A percentile compares a stretch with the other conserved stretches of the same genome.
Conservation (phyloP, 2,797 vertebrate species). For the Furcifer pardalis region DNA sequence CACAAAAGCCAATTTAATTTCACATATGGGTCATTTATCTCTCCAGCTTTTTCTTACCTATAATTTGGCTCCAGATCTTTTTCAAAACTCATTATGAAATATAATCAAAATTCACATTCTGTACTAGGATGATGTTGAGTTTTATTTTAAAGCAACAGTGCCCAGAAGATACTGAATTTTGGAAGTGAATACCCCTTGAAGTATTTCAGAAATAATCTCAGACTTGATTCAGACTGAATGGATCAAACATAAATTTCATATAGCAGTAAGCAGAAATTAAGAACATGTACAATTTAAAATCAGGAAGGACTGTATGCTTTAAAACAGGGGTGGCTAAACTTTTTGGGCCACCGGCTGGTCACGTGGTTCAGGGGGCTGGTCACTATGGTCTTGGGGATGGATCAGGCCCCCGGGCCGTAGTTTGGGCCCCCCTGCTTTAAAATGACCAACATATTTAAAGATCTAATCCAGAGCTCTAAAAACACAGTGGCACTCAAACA, state of each 20-base stretch:
- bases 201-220: not conserved
- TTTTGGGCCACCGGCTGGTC: too few species aligned
- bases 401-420: too few species aligned
- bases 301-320: not conserved
- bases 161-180: conserved; percentile 7
- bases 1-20: conserved; percentile 75
- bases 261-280: not conserved
- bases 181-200: not conserved
- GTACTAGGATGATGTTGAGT: conserved; percentile 5
- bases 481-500: not conserved
- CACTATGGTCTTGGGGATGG: too few species aligned
- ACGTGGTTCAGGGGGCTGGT: too few species aligned
- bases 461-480: not conserved
- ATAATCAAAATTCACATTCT: conserved; percentile 73
- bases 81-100: conserved; percentile 72
- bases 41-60: conserved; percentile 69
- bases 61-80: conserved; percentile 73
- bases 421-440: too few species aligned
- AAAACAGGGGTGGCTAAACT: too few species aligned
- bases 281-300: not conserved
- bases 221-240: not conserved
- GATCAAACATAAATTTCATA: not conserved
- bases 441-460: not conserved
- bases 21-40: conserved; percentile 71
- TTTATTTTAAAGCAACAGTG: conserved; percentile 40